Conservation (phyloP, 2,888 invertebrate species). For the Sesia apiformis region DNA sequence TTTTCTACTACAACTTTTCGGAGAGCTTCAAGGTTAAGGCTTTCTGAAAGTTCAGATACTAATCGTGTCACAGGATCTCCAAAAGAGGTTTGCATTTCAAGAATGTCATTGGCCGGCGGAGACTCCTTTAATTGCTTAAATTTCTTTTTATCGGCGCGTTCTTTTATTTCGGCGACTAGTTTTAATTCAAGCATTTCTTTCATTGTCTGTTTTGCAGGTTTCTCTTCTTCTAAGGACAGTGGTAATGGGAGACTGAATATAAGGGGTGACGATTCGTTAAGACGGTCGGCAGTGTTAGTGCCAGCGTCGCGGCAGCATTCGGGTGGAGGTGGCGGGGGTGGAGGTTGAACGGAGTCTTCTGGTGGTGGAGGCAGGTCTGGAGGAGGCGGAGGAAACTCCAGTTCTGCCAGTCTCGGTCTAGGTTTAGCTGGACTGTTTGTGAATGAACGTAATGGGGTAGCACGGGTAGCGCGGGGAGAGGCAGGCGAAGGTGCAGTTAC, state of each 20-base stretch:
- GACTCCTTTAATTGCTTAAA: slow-evolving; percentile 68
- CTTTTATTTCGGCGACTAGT: slow-evolving; percentile 88
- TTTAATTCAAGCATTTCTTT: slow-evolving; percentile 89
- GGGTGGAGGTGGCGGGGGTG: slow-evolving; percentile 67
- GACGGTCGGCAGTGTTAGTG: slow-evolving; percentile 80
- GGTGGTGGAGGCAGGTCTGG: slow-evolving; percentile 86
- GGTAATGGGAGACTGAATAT: slow-evolving; percentile 74
- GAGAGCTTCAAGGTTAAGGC: slow-evolving; percentile 79
- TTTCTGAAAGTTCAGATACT: slow-evolving; percentile 89
- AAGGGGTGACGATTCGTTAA: slow-evolving; percentile 61
- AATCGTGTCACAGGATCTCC: slow-evolving; percentile 86
- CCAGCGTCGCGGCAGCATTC: slow-evolving; percentile 76
- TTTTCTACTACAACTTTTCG: slow-evolving; percentile 18
- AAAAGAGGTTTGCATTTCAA: slow-evolving; percentile 42
- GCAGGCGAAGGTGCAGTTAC: slow-evolving; percentile 76
- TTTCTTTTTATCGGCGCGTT: slow-evolving; percentile 80
- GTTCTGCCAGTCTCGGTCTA: slow-evolving; percentile 84
- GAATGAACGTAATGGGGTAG: slow-evolving; percentile 69
- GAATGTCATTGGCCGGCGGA: slow-evolving; percentile 40
- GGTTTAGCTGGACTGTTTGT: slow-evolving; percentile 81
- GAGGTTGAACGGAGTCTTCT: slow-evolving; percentile 71
- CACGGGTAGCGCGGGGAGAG: slow-evolving; percentile 29
- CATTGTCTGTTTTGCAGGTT: slow-evolving; percentile 67
- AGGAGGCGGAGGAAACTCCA: slow-evolving; percentile 92
- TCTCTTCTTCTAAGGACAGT: slow-evolving; percentile 54